These are phyloP conservation scores for Bombus turneri DNA, from an alignment of 1,140 invertebrate species.

Conservation along the genomic window DNA sequence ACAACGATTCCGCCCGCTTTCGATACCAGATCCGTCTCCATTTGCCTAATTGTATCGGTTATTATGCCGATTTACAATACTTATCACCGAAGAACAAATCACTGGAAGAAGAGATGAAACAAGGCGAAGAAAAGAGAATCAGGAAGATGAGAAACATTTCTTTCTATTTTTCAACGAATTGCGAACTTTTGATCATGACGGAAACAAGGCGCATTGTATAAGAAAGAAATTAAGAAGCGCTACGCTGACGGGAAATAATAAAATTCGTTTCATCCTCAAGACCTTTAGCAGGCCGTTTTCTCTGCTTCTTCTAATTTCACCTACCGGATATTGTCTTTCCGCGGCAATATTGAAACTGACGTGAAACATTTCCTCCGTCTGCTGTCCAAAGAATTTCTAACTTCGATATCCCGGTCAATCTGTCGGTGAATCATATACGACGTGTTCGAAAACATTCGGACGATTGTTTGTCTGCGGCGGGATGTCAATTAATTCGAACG, in stretches of 20 bases:
- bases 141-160: neutral
- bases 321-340: slow-evolving; percentile 14
- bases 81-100: too few relatives aligned
- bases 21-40: slow-evolving; percentile 24
- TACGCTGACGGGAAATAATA: slow-evolving; percentile 5
- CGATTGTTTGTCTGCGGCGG: neutral
- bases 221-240: neutral
- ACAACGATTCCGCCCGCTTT: neutral
- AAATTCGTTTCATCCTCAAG: slow-evolving; percentile 8
- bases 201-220: neutral
- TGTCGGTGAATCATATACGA: neutral
- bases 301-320: slow-evolving; percentile 24
- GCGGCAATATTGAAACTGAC: slow-evolving; percentile 22
- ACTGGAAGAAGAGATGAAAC: too few relatives aligned
- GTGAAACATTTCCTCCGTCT: neutral
- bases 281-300: neutral
- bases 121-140: neutral
- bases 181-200: neutral
- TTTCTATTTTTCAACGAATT: neutral
- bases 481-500: neutral
- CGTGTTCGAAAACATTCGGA: neutral
- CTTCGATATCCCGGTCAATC: neutral
- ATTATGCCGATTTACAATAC: neutral
- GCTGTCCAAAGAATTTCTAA: neutral
- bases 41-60: slow-evolving; percentile 34